phyloP scores from a whole-genome alignment of 2,888 invertebrate genomes.

The Homarus gammarus region DNA sequence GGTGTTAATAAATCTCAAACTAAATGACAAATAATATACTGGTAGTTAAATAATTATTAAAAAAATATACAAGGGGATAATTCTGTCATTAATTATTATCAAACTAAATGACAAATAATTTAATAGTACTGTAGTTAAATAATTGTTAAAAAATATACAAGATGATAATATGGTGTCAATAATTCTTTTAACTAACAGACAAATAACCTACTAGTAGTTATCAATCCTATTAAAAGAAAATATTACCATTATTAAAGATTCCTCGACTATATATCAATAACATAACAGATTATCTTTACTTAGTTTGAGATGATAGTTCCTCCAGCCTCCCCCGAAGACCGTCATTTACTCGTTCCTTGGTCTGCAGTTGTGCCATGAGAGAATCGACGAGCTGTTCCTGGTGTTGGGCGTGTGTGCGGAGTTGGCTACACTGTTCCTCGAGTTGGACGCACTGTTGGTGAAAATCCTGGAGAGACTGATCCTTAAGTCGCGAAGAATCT shows the following conservation, averaged over 20 bases:
- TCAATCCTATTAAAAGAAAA: too few species aligned
- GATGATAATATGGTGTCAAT: too few species aligned
- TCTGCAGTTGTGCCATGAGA: slow-evolving; percentile 58
- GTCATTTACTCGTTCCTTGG: slow-evolving; percentile 55
- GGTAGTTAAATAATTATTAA: neutral
- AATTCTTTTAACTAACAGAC: too few species aligned
- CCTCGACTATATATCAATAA: too few species aligned
- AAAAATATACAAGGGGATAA: too few species aligned
- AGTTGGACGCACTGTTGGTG: slow-evolving; percentile 38
- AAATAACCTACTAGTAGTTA: too few species aligned
- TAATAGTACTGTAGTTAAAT: too few species aligned
- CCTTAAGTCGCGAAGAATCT: slow-evolving; percentile 41
- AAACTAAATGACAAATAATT: too few species aligned
- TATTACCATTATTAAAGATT: too few species aligned
- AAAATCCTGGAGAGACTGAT: slow-evolving; percentile 46
- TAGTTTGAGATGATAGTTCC: slow-evolving; percentile 50
- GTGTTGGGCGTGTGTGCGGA: slow-evolving; percentile 42
- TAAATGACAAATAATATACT: neutral
- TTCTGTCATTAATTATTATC: neutral
- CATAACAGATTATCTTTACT: slow-evolving; percentile 45
- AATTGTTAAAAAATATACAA: too few species aligned
- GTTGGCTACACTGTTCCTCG: slow-evolving; percentile 43
- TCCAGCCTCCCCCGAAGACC: slow-evolving; percentile 49
- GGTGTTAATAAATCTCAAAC: neutral
- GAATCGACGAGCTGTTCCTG: slow-evolving; percentile 66